Evolutionary conservation across 92 coral and sea anemone genomes (phyloP).

Genomic region (Galaxea fascicularis): DNA sequence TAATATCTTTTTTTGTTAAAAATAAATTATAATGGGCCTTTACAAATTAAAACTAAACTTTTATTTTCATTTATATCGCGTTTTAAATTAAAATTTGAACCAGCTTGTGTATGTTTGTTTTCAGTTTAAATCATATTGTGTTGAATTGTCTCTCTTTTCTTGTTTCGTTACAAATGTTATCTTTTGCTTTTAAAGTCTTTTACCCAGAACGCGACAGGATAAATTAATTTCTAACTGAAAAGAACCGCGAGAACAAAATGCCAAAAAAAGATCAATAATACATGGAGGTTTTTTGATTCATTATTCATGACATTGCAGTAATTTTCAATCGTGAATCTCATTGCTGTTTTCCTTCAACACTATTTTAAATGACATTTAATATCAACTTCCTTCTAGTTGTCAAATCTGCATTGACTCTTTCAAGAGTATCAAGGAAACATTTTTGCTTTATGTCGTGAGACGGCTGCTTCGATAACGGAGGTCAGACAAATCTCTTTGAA

Average conservation of each 20-base stretch:
- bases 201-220: neutral
- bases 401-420: neutral
- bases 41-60: neutral
- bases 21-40: too few relatives aligned
- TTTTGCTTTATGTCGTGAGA: neutral
- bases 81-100: neutral
- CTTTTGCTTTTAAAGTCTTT: neutral
- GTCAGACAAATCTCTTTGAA: too few relatives aligned
- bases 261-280: neutral
- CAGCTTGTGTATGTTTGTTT: too few relatives aligned
- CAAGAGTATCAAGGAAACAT: neutral
- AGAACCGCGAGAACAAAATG: neutral
- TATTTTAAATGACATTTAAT: neutral
- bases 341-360: neutral
- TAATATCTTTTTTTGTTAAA: too few relatives aligned
- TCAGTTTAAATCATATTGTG: neutral
- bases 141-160: too few relatives aligned
- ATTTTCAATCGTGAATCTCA: neutral
- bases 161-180: neutral
- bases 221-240: neutral
- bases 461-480: too few relatives aligned
- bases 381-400: slow-evolving; percentile 3
- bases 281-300: neutral
- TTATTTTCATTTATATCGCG: neutral
- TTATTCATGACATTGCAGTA: neutral